Base-by-base conservation (phyloP, 2,797 vertebrate genomes). In the Tapera naevia region DNA sequence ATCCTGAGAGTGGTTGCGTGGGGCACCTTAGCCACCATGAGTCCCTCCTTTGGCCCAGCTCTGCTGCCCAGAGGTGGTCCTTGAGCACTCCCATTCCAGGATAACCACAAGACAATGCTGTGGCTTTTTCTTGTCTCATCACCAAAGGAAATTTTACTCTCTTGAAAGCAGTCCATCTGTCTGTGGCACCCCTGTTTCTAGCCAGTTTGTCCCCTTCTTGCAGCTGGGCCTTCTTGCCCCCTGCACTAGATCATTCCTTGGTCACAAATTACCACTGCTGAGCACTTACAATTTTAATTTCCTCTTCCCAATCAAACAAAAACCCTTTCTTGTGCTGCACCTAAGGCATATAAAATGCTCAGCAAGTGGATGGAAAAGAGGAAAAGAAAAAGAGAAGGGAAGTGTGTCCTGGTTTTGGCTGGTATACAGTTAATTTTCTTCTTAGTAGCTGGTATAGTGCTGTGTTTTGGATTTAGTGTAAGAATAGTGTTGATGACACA, bases 61-160 rank as follows among this genome's bases (percentile, higher is more conserved):
- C n/a, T 33, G 21, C 21, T 58, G 45, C 5, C 1, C 10, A 60
- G 4, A n/a, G 6, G 13, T 30, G 28, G 16, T 21, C 46, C 32
- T 0, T 0, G 9, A 58, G 16, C 3, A 1, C 18, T 53, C n/a
- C 9, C 28, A 4, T 86, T 76, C 22, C 69, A 69, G 10, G 13
- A 17, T 16, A 11, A 16, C 28, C 16, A 2, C 46, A 66, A 53
- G 45, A 35, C 48, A 30, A 13, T 2, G 5, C 12, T 58, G 12
- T 4, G 7, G 9, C 48, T 72, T 2, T 51, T 69, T 41, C 32
- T 65, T 45, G n/a, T n/a, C n/a, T n/a, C n/a, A 18, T 39, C n/a
- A 51, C 3, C 12, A 15, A 50, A 23, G 35, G 8, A 64, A 71
- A 33, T 10, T 57, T 74, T 17, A 43, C 6, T 89, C 32, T 17